phyloP scores from a whole-genome alignment of 2,888 invertebrate species.

The Terebella lapidaria region DNA sequence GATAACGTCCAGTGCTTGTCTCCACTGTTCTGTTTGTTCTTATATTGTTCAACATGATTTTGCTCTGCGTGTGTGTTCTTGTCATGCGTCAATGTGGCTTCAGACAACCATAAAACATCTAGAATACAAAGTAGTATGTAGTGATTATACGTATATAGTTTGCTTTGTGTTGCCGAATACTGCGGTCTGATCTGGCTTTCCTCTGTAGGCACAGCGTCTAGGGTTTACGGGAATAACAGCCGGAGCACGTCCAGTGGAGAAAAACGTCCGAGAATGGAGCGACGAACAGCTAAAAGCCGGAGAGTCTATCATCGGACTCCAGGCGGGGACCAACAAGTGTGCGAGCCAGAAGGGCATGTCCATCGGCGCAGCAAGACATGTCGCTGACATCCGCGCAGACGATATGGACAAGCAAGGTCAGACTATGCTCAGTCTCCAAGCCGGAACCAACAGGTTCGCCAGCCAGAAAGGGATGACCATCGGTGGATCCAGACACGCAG shows the following conservation, averaged over 20 bases:
- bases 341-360: conserved; percentile 45
- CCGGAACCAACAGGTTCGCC: conserved; percentile 46
- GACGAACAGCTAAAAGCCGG: conserved; percentile 39
- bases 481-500: conserved; percentile 43
- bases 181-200: too few species aligned
- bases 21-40: too few species aligned
- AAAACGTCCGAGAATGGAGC: conserved; percentile 40
- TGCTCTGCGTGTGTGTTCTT: too few species aligned
- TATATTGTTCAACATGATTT: too few species aligned
- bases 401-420: conserved; percentile 37
- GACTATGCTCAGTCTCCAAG: conserved; percentile 41
- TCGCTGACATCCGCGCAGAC: conserved; percentile 47
- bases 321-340: conserved; percentile 47
- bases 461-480: conserved; percentile 44
- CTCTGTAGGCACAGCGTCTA: conserved; percentile 34
- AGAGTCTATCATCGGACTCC: conserved; percentile 45
- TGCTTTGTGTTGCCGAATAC: too few species aligned
- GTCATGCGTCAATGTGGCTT: too few species aligned
- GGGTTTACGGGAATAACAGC: conserved; percentile 43
- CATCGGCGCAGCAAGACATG: conserved; percentile 46
- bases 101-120: too few species aligned
- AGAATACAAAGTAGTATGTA: too few species aligned
- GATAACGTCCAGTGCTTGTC: too few species aligned
- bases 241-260: conserved; percentile 48
- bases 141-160: too few species aligned